Conservation (phyloP, 2,113 vertebrate species). For the Smithornis capensis region DNA sequence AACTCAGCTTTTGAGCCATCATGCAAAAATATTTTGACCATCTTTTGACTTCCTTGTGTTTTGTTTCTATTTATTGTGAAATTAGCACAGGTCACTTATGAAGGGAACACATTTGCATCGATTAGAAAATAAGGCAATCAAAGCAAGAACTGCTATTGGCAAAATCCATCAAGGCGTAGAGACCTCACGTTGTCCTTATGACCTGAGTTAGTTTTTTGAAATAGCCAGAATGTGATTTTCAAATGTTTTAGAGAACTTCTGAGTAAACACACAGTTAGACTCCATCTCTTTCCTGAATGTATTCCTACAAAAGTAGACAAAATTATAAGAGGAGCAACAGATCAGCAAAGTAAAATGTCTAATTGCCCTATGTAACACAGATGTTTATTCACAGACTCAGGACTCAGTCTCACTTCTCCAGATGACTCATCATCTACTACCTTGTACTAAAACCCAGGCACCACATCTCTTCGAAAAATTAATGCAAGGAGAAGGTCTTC, state of each 20-base stretch:
- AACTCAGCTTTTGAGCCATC: neutral
- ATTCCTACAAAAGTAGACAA: neutral
- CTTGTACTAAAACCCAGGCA: neutral
- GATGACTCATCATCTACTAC: neutral
- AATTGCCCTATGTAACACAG: rapidly evolving
- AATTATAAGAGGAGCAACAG: neutral
- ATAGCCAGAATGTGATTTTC: neutral
- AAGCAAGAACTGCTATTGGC: neutral
- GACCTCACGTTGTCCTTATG: neutral
- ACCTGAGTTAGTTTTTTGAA: neutral
- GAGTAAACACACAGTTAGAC: neutral
- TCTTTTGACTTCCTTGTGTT: neutral
- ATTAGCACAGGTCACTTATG: neutral
- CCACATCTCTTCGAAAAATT: neutral
- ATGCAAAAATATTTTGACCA: neutral
- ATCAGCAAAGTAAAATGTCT: neutral
- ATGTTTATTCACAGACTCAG: neutral
- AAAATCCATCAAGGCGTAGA: neutral
- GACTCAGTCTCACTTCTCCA: neutral
- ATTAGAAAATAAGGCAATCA: neutral
- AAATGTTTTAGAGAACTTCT: neutral
- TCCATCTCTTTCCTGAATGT: neutral
- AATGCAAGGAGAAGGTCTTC: neutral
- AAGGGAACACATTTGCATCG: neutral
- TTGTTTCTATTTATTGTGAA: neutral